Evolutionary conservation across 2,113 vertebrate genomes (phyloP), one percentile per base, ranked within the genome.

Genomic region (Myiozetetes cayanensis): DNA sequence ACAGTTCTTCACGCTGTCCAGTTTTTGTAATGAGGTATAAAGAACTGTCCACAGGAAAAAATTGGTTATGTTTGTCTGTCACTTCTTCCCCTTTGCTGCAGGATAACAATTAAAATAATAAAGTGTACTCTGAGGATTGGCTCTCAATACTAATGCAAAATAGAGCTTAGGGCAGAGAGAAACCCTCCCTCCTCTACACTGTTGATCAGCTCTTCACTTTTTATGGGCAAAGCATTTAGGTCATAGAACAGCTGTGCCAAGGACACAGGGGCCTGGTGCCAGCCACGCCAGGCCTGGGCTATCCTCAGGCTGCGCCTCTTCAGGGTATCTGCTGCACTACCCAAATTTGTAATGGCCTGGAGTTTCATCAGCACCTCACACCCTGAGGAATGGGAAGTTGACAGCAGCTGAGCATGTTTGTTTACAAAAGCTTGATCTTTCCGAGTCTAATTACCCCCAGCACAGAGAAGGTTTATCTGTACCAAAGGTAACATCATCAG

Each of bases 391-490:
- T 1, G 12, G 46, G 33, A 56, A 43, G 44, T 2, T 52, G 70
- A 44, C 3, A 35, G 46, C 37, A 66, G 41, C 10, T 5, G 52
- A 8, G 2, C 1, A 14, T 3, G 10, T n/a, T 49, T 46, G n/a
- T 59, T 62, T 66, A 44, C n/a, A 62, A 78, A 85, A 66, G 23
- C 33, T 49, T 20, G 3, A 33, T 31, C 33, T 21, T 76, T 39
- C 14, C 2, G 4, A 56, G 10, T 11, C 18, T 11, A 1, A 0
- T 31, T 8, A 31, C 46, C 4, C 7, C n/a, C 0, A 0, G 59
- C 59, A 33, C 11, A 2, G 0, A 0, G 27, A 30, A 11, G 15
- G 19, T 56, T 46, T 19, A 17, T 9, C 58, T 21, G 15, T 24
- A 14, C 37, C 14, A 3, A 0, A 2, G 35, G 4, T n/a, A 31